Base-by-base conservation (phyloP, 1,140 invertebrate species). In the Pteromalus puparum region DNA sequence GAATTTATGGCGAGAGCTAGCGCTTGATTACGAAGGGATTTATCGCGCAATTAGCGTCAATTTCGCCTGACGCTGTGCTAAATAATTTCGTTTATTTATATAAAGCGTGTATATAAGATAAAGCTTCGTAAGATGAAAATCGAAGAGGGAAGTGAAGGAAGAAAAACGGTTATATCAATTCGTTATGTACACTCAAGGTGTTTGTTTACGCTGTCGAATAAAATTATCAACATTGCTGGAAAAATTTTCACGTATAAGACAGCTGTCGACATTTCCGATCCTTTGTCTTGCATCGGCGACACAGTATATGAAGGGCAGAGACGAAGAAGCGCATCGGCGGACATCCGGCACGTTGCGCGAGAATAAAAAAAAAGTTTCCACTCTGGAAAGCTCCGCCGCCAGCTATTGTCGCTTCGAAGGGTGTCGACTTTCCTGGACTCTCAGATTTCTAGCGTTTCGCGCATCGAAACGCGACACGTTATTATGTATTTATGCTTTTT, bases 361-460 rank as follows among this genome's bases (percentile, higher is more conserved):
- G n/a, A 24, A 67, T 26, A 28, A 70, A 26, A 46, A 68, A 72
- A 81, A 81, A 81, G 24, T 38, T 68, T 81, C 4, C 13, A 74
- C 42, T 34, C 18, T 13, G 70, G 68, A 61, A 82, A 75, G 28
- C 24, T 15, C 24, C 26, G 34, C 18, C 34, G 30, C 13, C 38
- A 0, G 70, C 48, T 46, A n/a, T 68, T 68, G 13, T 13, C 73
- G 13, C 53, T n/a, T 61, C 53, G 21, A 61, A 18, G n/a, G 73
- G 74, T 78, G 61, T 83, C 82, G 38, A 15, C 74, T 77, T 75
- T 76, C 72, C 48, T 46, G 73, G 34, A n/a, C 18, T 53, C 53
- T 82, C 81, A n/a, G 13, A 46, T 82, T 82, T 82, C 53, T 61
- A 65, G 24, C 61, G 65, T 12, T 21, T 73, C 34, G 67, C 78